Base-by-base conservation (phyloP, 2,797 vertebrate species). In the Balearica regulorum region DNA sequence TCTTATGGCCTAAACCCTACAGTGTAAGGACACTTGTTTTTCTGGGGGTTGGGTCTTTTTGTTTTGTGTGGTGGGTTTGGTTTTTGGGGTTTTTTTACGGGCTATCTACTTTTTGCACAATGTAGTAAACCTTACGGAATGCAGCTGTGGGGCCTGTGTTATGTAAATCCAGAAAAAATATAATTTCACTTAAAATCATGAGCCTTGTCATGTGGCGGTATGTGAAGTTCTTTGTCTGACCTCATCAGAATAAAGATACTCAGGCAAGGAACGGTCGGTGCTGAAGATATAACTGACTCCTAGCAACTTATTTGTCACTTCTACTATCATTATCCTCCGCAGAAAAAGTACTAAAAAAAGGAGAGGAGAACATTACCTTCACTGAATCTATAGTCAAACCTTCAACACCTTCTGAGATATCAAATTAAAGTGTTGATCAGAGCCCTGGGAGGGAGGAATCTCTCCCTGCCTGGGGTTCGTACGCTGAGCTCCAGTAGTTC, bases 291-390 rank as follows among this genome's bases (percentile, higher is more conserved):
- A 91, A 89, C 3, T 92, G 87, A 92, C 71, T 91, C 65, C 49
- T 85, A 95, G 69, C 53, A 94, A 87, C 57, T 68, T 90, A 83
- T 65, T 60, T 95, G 64, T 86, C 70, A 87, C 39, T 90, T 95
- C 49, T 54, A 54, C 65, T 71, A 33, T 80, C 68, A 69, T 72
- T 87, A 96, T 78, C 53, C 49, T 82, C 41, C 1, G 4, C 71
- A 90, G 64, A 75, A 92, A 49, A 90, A 58, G 62, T 17, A 87
- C 55, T 49, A 39, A 68, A 90, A 87, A 81, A 90, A 76, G 54
- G 16, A 87, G 44, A 66, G 17, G n/a, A 77, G 16, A 73, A 83
- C 49, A 53, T 57, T 76, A 90, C 43, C 65, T 73, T 78, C 48
- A 54, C 65, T 95, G 64, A 90, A 90, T 72, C 82, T 88, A 46